Percentiles rank a stretch among this genome's conserved stretches.
phyloP scores from a whole-genome alignment of 2,888 invertebrate species.

The Macaria notata region DNA sequence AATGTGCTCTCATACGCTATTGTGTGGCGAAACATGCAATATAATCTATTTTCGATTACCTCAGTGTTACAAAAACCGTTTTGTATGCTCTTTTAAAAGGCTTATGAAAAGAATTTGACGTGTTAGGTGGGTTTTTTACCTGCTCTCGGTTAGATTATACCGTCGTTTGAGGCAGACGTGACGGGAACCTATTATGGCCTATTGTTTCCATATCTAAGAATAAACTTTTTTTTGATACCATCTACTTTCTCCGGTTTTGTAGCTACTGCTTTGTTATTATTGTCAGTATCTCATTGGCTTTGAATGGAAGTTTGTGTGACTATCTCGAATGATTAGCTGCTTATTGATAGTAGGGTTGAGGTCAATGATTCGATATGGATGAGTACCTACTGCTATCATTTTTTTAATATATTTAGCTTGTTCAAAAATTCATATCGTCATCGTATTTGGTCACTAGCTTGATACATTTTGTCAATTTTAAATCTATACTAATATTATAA shows the following conservation, averaged over 20 bases:
- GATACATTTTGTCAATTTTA: too few species aligned
- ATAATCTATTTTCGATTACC: slow-evolving; percentile 32
- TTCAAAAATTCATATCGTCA: too few species aligned
- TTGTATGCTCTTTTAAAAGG: slow-evolving; percentile 29
- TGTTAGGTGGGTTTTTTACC: slow-evolving; percentile 41
- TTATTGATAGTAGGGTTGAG: too few species aligned
- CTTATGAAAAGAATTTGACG: slow-evolving; percentile 36
- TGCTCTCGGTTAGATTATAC: slow-evolving; percentile 38
- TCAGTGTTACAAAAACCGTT: slow-evolving; percentile 19
- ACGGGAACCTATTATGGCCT: slow-evolving; percentile 61
- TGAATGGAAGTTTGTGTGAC: slow-evolving; percentile 2
- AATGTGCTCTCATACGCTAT: slow-evolving; percentile 4
- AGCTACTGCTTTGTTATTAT: slow-evolving; percentile 28
- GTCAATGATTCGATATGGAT: too few species aligned
- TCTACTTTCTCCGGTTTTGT: slow-evolving; percentile 44
- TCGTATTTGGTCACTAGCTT: too few species aligned
- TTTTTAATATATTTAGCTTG: too few species aligned
- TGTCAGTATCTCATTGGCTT: slow-evolving; percentile 30
- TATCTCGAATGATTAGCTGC: too few species aligned
- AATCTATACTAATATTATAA: too few species aligned
- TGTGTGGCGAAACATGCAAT: slow-evolving; percentile 13
- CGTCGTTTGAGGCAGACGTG: slow-evolving; percentile 54
- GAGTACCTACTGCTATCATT: too few species aligned
- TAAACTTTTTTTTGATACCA: slow-evolving; percentile 34
- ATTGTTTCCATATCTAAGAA: slow-evolving; percentile 59